A percentile compares a stretch with the other conserved stretches of the same genome.
Conservation (phyloP, 1,140 invertebrate species). For the Hermetia illucens region DNA sequence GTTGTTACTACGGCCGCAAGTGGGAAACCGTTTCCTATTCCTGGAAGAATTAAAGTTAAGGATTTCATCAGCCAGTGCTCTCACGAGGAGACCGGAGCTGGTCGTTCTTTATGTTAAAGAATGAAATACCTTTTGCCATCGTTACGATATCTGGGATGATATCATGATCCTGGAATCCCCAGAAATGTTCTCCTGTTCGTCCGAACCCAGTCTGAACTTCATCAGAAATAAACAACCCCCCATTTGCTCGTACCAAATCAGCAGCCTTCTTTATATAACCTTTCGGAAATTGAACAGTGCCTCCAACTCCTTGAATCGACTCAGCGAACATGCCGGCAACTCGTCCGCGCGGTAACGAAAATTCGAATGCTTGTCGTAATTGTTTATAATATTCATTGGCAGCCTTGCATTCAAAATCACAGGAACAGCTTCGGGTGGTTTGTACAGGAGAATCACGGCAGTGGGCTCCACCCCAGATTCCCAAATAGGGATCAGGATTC, state of each 20-base stretch:
- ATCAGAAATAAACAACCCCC: slow-evolving; percentile 82
- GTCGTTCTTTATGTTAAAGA: no score
- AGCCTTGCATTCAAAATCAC: slow-evolving; percentile 51
- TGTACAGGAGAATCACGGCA: slow-evolving; percentile 83
- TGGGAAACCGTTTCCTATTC: slow-evolving; percentile 85
- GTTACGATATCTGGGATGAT: slow-evolving; percentile 86
- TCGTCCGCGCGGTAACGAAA: slow-evolving; percentile 53
- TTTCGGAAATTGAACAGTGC: slow-evolving; percentile 81
- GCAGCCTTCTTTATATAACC: slow-evolving; percentile 73
- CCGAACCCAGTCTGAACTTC: slow-evolving; percentile 97
- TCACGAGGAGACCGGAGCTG: background rate
- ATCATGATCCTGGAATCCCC: slow-evolving; percentile 84
- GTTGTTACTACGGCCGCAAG: slow-evolving; percentile 88
- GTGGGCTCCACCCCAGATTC: slow-evolving; percentile 72
- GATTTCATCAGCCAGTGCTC: slow-evolving; percentile 1
- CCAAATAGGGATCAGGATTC: slow-evolving; percentile 82
- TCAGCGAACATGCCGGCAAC: slow-evolving; percentile 87
- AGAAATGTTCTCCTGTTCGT: slow-evolving; percentile 82
- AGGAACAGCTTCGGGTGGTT: slow-evolving; percentile 51
- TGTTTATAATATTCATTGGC: slow-evolving; percentile 67
- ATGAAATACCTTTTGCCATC: slow-evolving; percentile 62
- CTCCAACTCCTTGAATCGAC: slow-evolving; percentile 88
- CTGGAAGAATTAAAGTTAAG: slow-evolving; percentile 3
- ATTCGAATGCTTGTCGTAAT: slow-evolving; percentile 61
- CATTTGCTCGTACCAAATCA: slow-evolving; percentile 59